Conservation (phyloP, 2,888 invertebrate genomes). For the Amblyjoppa fuscipennis region DNA sequence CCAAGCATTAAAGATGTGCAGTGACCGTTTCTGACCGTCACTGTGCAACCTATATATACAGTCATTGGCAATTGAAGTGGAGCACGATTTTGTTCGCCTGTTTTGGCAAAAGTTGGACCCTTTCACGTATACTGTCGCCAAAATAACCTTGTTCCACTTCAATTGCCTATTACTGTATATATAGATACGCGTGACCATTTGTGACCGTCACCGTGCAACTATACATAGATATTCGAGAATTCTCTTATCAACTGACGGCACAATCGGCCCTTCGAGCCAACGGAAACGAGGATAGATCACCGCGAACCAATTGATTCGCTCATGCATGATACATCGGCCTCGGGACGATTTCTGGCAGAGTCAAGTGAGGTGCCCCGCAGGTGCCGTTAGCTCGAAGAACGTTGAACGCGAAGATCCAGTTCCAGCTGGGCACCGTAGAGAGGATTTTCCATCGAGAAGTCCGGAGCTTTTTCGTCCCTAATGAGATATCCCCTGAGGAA, state of each 20-base stretch:
- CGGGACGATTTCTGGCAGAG: conserved; percentile 86
- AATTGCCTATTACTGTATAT: too few relatives aligned
- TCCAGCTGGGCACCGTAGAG: conserved; percentile 89
- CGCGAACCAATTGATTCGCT: conserved; percentile 91
- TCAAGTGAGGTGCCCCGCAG: conserved; percentile 93
- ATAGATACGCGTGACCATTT: too few relatives aligned
- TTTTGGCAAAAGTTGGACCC: too few relatives aligned
- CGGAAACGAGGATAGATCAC: conserved; percentile 94
- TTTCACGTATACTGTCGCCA: too few relatives aligned
- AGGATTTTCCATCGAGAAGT: conserved; percentile 88
- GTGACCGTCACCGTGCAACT: too few relatives aligned
- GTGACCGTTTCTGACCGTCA: too few relatives aligned
- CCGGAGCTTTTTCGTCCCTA: conserved; percentile 87
- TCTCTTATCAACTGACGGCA: conserved; percentile 59
- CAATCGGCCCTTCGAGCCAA: conserved; percentile 92
- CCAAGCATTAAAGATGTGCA: too few relatives aligned
- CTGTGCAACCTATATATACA: too few relatives aligned
- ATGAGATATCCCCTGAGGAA: conserved; percentile 89
- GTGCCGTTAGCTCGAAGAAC: conserved; percentile 86
- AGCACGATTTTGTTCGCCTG: too few relatives aligned
- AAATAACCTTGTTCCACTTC: too few relatives aligned
- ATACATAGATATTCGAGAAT: conserved; percentile 79
- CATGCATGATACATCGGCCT: conserved; percentile 89
- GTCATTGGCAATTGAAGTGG: too few relatives aligned
- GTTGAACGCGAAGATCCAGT: conserved; percentile 93